These are phyloP conservation scores for Phacellophora camtschatica DNA, from an alignment of 30 jellyfish, hydroid and myxozoan species.

Conservation along the genomic window DNA sequence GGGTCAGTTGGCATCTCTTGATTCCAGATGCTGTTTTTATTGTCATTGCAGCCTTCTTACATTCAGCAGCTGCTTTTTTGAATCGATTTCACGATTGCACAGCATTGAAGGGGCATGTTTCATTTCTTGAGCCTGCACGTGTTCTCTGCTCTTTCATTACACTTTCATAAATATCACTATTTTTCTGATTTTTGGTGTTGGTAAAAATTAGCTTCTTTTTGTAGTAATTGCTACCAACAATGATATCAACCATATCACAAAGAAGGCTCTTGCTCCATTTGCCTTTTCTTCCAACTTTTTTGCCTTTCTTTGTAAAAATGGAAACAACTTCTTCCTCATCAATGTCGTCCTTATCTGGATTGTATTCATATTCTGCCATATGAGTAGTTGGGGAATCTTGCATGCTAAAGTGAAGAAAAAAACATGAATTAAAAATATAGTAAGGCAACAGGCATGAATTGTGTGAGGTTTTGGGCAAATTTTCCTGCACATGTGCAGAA, in stretches of 20 bases:
- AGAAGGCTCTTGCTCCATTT: conserved; percentile 45
- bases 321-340: background rate
- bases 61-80: conserved; percentile 45
- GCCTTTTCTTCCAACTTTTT: conserved; percentile 44
- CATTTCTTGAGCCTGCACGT: conserved; percentile 37
- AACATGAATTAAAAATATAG: no score
- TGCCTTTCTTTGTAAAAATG: background rate
- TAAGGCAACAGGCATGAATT: no score
- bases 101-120: background rate
- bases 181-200: conserved; percentile 29
- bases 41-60: conserved; percentile 59
- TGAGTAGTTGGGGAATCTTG: no score
- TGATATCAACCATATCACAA: conserved; percentile 35
- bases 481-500: no score
- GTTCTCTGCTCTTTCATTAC: conserved; percentile 19
- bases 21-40: conserved; percentile 62
- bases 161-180: conserved; percentile 34
- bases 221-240: conserved; percentile 29
- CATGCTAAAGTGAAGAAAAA: no score
- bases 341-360: no score
- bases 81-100: conserved; percentile 46
- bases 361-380: no score
- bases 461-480: no score
- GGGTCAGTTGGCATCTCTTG: conserved; percentile 53
- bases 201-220: conserved; percentile 47